phyloP scores from a whole-genome alignment of 2,113 vertebrate genomes.

The Halcyon malimbica region DNA sequence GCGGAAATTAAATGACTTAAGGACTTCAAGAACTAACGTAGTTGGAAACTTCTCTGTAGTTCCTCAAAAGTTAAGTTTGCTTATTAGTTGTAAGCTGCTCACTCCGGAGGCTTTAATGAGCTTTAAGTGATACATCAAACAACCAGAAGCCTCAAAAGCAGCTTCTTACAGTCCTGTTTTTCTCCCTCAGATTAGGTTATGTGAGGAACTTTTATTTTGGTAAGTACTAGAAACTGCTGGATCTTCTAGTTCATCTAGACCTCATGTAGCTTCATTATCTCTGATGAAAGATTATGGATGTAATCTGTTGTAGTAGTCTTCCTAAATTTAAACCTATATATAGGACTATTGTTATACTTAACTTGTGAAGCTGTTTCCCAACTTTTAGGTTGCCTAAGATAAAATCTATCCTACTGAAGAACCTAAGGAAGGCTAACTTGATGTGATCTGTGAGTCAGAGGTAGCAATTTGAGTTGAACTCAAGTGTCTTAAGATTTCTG shows the following conservation, averaged over 20 bases:
- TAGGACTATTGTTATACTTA: neutral
- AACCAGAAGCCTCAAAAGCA: neutral
- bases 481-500: neutral
- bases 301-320: neutral
- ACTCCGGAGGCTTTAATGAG: neutral
- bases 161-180: neutral
- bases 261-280: neutral
- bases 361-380: neutral
- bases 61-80: neutral
- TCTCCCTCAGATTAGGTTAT: neutral
- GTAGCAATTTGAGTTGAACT: neutral
- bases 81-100: neutral
- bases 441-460: neutral
- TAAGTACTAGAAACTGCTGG: neutral
- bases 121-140: neutral
- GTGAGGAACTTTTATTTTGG: neutral
- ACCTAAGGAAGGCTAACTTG: neutral
- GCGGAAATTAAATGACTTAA: neutral
- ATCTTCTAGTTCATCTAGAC: neutral
- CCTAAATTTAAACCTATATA: neutral
- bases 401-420: neutral
- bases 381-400: neutral
- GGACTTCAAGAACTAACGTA: neutral
- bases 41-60: neutral
- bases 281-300: neutral